Evolutionary conservation across 2,113 vertebrate species (phyloP), one percentile per base, ranked within the genome.

Genomic region (Protomyctophum bolini): DNA sequence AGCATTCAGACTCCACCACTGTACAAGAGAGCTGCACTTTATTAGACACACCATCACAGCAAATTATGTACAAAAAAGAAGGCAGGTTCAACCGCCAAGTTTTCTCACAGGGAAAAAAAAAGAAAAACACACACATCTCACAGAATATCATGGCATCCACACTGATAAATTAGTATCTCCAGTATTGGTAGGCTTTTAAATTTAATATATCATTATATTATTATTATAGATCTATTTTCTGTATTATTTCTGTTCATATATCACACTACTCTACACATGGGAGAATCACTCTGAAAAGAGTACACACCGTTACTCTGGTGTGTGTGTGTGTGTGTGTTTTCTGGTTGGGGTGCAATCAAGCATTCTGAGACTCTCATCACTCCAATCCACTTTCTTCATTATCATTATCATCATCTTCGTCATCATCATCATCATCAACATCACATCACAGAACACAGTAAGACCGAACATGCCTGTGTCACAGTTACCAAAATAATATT

Each of bases 81-180:
- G 86, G 91, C 91, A 85, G 83, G 87, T 83, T 88, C 84, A 88
- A 86, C 89, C 87, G 88, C 89, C 81, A 70, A 21, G 81, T 92
- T 87, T 90, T 92, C 90, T 91, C 91, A 95, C 93, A 87, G 86
- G 83, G 69, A 88, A 88, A 81, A 88, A 88, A 80, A 70, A 65
- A 59, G 73, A 80, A 59, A 83, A 86, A 88, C 79, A 92, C 91
- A 95, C 94, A 87, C 91, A 90, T 94, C 91, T 92, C 93, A 95
- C 94, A 92, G 90, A 92, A 90, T 88, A 92, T 92, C 93, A 93
- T 93, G 93, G 94, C 95, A 95, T 91, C 94, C 94, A 95, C 92
- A 93, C 91, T 81, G 85, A 93, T 91, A 92, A 91, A 88, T 91
- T 89, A 86, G 75, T 83, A 85, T 85, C 80, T 88, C 84, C 83